Base-by-base conservation (phyloP, 1,140 invertebrate species). In the Ceratina australensis region DNA sequence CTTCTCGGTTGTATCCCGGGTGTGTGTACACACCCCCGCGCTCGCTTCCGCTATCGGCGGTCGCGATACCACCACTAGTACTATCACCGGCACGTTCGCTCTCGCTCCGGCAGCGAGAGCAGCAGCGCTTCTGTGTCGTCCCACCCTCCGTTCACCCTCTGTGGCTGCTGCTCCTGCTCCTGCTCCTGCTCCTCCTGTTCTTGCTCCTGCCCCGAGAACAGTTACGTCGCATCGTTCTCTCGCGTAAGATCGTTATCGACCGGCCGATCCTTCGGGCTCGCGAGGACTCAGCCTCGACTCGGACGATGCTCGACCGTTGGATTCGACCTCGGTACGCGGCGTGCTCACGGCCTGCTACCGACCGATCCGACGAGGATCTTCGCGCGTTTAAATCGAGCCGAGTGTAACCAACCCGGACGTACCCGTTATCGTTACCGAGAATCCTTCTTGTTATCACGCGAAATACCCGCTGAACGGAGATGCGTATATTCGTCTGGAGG, bases 401-500 rank as follows among this genome's bases (percentile, higher is more conserved):
- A 52, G 50, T 15, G 50, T 15, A 1, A 52, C 50, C 47, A 49
- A 49, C n/a, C n/a, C 28, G 28, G 5, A 33, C 28, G 28, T 2
- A 33, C 5, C 28, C 28, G n/a, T 5, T 33, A 5, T 33, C 28
- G 28, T 33, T 33, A 33, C 28, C 28, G 28, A 33, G 2, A 33
- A 3, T 5, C 28, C 2, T 28, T 33, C 12, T 15, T 33, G 24
- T 50, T 20, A 10, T 20, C 26, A 18, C 20, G 71, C 50, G 68
- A 47, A 59, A 69, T 20, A 4, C 49, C 16, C 28, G 57, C 56
- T 64, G 24, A 54, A 56, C 65, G 56, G 63, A 79, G 68, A 87
- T 87, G 83, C 85, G 83, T 67, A 87, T 87, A 60, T 87, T 87
- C 81, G 86, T 87, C 72, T 87, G 86, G 86, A 87, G 86, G 60